Percentiles rank a stretch among this genome's conserved stretches.
These are phyloP conservation scores for Aphidius colemani DNA, from an alignment of 2,888 invertebrate species.

Conservation along the genomic window DNA sequence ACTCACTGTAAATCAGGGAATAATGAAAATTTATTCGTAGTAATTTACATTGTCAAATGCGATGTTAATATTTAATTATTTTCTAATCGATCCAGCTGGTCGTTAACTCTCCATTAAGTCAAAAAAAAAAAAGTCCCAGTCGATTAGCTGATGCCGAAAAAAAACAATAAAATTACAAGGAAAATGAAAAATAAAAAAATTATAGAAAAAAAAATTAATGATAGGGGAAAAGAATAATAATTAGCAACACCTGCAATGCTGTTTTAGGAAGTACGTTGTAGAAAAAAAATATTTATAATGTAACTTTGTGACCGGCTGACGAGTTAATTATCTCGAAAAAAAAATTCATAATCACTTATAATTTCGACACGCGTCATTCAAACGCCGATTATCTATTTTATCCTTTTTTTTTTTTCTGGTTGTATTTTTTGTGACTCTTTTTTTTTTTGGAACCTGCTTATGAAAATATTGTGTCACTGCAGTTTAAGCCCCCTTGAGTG, in stretches of 20 bases:
- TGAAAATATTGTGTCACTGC: slow-evolving; percentile 8
- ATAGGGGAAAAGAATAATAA: slow-evolving; percentile 29
- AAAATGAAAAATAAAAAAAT: slow-evolving; percentile 20
- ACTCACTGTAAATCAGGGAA: too few relatives aligned
- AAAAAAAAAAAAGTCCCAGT: neutral
- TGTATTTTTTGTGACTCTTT: slow-evolving; percentile 21
- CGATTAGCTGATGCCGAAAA: neutral
- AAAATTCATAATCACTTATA: slow-evolving; percentile 23
- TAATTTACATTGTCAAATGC: neutral
- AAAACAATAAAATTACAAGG: neutral
- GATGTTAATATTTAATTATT: slow-evolving; percentile 23
- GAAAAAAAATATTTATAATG: slow-evolving; percentile 16
- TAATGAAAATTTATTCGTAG: neutral
- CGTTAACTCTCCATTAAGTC: neutral
- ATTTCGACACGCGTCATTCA: slow-evolving; percentile 36
- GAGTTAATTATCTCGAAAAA: slow-evolving; percentile 35
- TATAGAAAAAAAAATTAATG: slow-evolving; percentile 22
- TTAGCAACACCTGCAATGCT: slow-evolving; percentile 35
- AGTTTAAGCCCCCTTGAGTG: neutral
- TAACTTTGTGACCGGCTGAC: slow-evolving; percentile 33
- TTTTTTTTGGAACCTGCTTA: slow-evolving; percentile 21
- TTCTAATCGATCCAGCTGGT: slow-evolving; percentile 25
- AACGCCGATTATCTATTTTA: slow-evolving; percentile 32
- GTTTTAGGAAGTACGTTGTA: slow-evolving; percentile 13
- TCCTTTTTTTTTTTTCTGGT: slow-evolving; percentile 21